These are phyloP conservation scores for Poliocrania exsul DNA, from an alignment of 2,797 vertebrate species.

Conservation along the genomic window DNA sequence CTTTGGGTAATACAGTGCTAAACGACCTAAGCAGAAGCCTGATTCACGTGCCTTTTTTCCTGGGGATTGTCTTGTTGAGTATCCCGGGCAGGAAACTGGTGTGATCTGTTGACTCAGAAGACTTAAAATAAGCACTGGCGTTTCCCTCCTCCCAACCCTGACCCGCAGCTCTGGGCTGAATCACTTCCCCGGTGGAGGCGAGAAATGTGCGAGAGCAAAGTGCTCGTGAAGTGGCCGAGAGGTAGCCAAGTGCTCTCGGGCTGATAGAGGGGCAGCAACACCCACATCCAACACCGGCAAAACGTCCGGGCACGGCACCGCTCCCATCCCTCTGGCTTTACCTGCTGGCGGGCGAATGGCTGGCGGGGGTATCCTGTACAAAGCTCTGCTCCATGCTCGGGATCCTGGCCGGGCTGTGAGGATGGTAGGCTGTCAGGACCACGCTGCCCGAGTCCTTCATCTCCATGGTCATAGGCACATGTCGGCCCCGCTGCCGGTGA, in stretches of 20 bases:
- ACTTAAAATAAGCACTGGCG: not conserved
- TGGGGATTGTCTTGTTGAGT: not conserved
- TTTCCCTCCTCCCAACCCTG: not conserved
- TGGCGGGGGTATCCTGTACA: slow-evolving; percentile 65
- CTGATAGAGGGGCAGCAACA: not conserved
- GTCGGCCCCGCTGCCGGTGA: not conserved
- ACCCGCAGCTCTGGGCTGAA: not conserved
- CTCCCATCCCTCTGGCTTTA: slow-evolving; percentile 39
- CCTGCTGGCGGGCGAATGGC: slow-evolving; percentile 78
- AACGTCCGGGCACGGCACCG: rapidly evolving
- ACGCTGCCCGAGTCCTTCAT: slow-evolving; percentile 85
- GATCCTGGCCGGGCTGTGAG: slow-evolving; percentile 77
- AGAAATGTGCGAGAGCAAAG: not conserved
- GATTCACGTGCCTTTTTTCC: not conserved
- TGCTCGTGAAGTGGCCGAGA: not conserved
- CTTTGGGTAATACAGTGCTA: not conserved
- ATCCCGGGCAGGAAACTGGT: not conserved
- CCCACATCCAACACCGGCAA: rapidly evolving
- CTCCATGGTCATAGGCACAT: slow-evolving; percentile 80
- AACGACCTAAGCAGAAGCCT: not conserved
- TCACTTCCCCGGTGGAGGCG: not conserved
- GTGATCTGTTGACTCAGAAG: not conserved
- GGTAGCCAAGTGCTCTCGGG: rapidly evolving
- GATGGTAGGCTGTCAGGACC: slow-evolving; percentile 87
- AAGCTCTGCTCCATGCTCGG: slow-evolving; percentile 74